These are phyloP conservation scores for Theropithecus gelada DNA, from an alignment of 2,113 vertebrate genomes.

Conservation along the genomic window DNA sequence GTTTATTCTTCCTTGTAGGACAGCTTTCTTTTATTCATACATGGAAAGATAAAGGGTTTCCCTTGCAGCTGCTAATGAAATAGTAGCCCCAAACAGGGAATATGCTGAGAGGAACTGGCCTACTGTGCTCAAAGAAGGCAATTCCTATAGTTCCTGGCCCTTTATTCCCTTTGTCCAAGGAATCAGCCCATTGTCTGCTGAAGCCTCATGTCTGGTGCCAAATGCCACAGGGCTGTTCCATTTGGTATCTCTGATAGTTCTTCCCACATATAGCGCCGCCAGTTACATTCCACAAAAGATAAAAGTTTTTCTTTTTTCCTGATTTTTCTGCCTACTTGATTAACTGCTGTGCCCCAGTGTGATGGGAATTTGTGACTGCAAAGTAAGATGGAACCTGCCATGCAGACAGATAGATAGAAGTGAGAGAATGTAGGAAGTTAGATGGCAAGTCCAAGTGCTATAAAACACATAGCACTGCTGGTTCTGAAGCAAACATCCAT, in stretches of 20 bases:
- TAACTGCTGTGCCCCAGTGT: not conserved
- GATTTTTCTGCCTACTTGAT: not conserved
- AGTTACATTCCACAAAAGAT: not conserved
- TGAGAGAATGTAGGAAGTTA: not conserved
- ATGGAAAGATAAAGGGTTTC: constrained; percentile 44
- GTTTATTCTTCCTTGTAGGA: not conserved
- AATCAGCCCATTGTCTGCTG: not conserved
- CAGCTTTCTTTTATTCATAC: constrained; percentile 39
- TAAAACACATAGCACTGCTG: no score
- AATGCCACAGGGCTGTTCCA: not conserved
- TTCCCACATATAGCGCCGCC: not conserved
- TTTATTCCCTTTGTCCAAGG: not conserved
- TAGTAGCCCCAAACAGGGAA: not conserved
- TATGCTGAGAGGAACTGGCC: not conserved
- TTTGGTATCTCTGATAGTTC: not conserved
- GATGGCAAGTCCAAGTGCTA: not conserved
- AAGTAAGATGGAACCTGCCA: not conserved
- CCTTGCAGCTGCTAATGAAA: constrained; percentile 11
- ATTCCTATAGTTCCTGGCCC: not conserved
- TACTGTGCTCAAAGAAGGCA: not conserved
- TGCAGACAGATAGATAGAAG: not conserved
- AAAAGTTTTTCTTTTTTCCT: not conserved
- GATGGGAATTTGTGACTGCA: not conserved
- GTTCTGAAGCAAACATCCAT: not conserved
- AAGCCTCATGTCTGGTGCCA: not conserved